Base-by-base conservation (phyloP, 2,888 invertebrate species). In the Apocheima hispidaria region DNA sequence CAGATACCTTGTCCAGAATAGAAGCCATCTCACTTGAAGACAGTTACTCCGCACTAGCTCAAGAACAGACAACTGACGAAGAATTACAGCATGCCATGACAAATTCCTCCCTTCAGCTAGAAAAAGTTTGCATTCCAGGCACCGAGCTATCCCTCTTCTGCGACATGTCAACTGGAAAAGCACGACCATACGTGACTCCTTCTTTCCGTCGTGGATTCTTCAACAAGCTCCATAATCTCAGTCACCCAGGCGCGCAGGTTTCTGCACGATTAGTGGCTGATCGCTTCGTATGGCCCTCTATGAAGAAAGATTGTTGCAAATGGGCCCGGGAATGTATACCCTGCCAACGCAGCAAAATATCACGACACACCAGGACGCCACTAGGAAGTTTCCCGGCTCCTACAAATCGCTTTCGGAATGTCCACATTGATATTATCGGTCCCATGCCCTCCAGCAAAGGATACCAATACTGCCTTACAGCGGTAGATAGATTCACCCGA, bases 1-100 rank as follows among this genome's bases (percentile, higher is more conserved):
- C 66, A 2, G 67, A 69, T 23, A 49, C 65, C 2, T 49, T 70
- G 51, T 68, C 68, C 5, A 2, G 81, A 0, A 56, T 77, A 0
- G 72, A 72, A 7, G 60, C 66, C n/a, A 44, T 72, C 4, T 38
- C 44, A 2, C 26, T 55, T 12, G 49, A 49, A 2, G 54, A 54
- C 0, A 18, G 43, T 12, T 50, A 43, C n/a, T 26, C 14, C 4
- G 51, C 50, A 0, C 44, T 54, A 2, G 60, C 54, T 1, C 1
- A 21, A 20, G 10, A 12, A 1, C 54, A 60, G n/a, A 36, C 2
- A 0, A 14, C 5, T 0, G 50, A 60, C 10, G 20, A 21, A n/a
- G 60, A 60, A 4, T 5, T 60, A 14, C 9, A 18, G 4, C 16
- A 21, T 1, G 0, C 14, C 4, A 9, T 18, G 0, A 10, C 14